These are phyloP conservation scores for Drosophila ustulata DNA, from an alignment of 2,888 invertebrate species.

Conservation along the genomic window DNA sequence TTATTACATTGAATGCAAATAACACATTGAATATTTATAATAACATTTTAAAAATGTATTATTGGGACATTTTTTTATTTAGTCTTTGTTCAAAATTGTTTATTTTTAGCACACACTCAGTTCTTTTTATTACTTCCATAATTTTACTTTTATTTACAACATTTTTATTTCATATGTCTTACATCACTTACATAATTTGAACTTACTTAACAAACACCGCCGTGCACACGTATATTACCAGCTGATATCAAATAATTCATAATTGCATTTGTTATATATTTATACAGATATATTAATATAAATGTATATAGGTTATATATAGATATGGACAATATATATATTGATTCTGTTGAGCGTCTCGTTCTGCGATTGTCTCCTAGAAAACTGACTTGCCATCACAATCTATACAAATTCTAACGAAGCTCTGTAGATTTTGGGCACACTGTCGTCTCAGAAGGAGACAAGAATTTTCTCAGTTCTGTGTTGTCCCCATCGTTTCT, in stretches of 20 bases:
- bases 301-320: constrained; percentile 18
- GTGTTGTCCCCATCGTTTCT: constrained; percentile 47
- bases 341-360: constrained; percentile 61
- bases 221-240: constrained; percentile 70
- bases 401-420: constrained; percentile 72
- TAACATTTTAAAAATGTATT: constrained; percentile 38
- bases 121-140: constrained; percentile 26
- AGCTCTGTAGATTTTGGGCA: constrained; percentile 28
- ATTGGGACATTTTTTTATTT: constrained; percentile 21
- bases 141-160: constrained; percentile 14
- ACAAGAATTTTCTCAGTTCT: constrained; percentile 46
- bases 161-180: not conserved
- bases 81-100: constrained; percentile 66
- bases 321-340: constrained; percentile 36
- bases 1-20: not conserved
- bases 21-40: constrained; percentile 18
- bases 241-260: constrained; percentile 69
- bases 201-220: constrained; percentile 65
- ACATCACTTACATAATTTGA: constrained; percentile 71
- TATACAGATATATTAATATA: constrained; percentile 38
- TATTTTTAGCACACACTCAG: constrained; percentile 65
- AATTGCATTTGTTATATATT: constrained; percentile 43
- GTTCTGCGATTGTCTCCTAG: constrained; percentile 82
- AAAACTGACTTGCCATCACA: constrained; percentile 74
- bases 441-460: constrained; percentile 54